A percentile compares a stretch with the other conserved stretches of the same genome.
Conservation (phyloP, 2,113 vertebrate genomes). For the Rattus norvegicus region DNA sequence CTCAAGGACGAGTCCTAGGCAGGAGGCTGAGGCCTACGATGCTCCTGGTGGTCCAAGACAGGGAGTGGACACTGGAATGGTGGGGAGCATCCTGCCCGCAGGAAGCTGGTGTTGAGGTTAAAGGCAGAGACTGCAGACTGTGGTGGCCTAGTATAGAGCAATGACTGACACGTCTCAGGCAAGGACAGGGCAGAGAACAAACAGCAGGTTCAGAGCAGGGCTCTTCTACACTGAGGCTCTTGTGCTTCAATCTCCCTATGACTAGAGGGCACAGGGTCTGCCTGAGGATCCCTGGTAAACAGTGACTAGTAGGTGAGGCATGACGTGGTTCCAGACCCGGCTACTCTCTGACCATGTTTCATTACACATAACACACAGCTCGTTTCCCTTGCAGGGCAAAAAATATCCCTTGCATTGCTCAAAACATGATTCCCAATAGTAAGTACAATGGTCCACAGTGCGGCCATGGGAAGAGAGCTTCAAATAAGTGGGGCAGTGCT, state of each 20-base stretch:
- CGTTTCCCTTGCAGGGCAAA: background rate
- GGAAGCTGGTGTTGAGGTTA: background rate
- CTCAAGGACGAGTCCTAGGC: rapidly evolving
- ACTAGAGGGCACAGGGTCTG: rapidly evolving
- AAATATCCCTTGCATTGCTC: conserved; percentile 62
- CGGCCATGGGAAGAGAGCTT: rapidly evolving
- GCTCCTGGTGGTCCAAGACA: too few relatives aligned
- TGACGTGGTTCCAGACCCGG: background rate
- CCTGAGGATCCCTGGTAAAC: background rate
- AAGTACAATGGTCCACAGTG: background rate
- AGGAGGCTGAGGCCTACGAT: background rate
- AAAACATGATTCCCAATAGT: conserved; percentile 67
- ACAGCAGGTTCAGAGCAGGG: background rate
- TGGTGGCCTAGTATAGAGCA: background rate
- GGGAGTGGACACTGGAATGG: background rate
- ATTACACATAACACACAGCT: background rate
- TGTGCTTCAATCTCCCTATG: background rate
- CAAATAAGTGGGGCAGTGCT: background rate
- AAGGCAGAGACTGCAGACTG: background rate
- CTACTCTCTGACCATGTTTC: background rate
- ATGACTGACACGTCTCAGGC: background rate
- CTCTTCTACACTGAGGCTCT: background rate
- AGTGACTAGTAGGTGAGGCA: background rate
- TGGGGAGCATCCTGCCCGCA: background rate
- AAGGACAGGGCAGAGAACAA: background rate